These are phyloP conservation scores for Brachionus rubens DNA, from an alignment of 1,140 invertebrate species.

Conservation along the genomic window DNA sequence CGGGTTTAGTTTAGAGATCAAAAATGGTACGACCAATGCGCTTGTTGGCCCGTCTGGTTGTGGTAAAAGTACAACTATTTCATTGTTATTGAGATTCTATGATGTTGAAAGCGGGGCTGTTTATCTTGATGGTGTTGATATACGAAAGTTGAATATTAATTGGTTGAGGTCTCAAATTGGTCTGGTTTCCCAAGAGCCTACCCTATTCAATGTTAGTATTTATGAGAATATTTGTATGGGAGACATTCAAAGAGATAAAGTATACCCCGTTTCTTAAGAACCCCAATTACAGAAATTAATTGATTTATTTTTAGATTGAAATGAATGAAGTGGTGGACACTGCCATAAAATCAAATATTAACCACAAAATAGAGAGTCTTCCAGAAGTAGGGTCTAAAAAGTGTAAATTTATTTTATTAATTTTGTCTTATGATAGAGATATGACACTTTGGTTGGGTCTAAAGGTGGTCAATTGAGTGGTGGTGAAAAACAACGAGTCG, in stretches of 20 bases:
- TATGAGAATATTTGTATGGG: slow-evolving; percentile 67
- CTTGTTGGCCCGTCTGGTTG: slow-evolving; percentile 65
- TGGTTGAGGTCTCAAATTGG: slow-evolving; percentile 67
- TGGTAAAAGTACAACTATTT: slow-evolving; percentile 59
- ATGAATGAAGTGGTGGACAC: slow-evolving; percentile 74
- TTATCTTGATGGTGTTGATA: slow-evolving; percentile 49
- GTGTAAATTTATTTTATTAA: not conserved
- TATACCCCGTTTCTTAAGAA: no score
- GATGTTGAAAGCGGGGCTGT: slow-evolving; percentile 48
- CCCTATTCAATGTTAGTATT: slow-evolving; percentile 79
- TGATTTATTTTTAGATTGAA: slow-evolving; percentile 52
- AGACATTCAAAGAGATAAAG: slow-evolving; percentile 64
- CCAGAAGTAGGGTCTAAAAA: slow-evolving; percentile 49
- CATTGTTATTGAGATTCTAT: slow-evolving; percentile 58
- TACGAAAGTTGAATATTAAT: slow-evolving; percentile 53
- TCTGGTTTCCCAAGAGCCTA: slow-evolving; percentile 77
- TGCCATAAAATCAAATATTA: slow-evolving; percentile 79
- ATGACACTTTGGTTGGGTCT: slow-evolving; percentile 55
- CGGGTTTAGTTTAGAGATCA: slow-evolving; percentile 70
- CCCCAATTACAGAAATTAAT: no score
- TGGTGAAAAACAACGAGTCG: slow-evolving; percentile 59
- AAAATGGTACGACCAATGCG: slow-evolving; percentile 79
- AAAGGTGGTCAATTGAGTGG: slow-evolving; percentile 57
- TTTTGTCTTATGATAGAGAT: slow-evolving; percentile 46
- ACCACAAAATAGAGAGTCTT: slow-evolving; percentile 71